These are phyloP conservation scores for Aelia acuminata DNA, from an alignment of 2,888 invertebrate genomes.

Conservation along the genomic window DNA sequence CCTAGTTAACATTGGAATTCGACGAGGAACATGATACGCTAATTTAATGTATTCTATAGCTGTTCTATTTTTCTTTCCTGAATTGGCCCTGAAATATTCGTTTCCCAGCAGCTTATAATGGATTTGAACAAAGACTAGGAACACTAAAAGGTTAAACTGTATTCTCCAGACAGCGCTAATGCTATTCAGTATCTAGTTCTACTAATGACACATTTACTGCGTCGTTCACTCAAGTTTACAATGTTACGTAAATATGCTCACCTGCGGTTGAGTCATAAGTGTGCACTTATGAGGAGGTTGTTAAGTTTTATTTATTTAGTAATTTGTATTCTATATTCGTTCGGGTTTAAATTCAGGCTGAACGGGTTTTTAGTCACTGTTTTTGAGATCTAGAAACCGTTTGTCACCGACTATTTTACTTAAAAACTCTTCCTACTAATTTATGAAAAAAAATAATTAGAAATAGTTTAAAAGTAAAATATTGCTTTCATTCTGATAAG, in stretches of 20 bases:
- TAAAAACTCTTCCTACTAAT: too few relatives aligned
- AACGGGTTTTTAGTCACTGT: too few relatives aligned
- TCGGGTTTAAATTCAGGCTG: too few relatives aligned
- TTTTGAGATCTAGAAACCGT: too few relatives aligned
- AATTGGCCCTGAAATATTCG: not conserved
- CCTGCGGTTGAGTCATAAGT: not conserved
- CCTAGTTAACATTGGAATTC: too few relatives aligned
- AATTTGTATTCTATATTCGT: too few relatives aligned
- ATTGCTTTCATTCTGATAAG: too few relatives aligned
- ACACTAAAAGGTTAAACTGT: not conserved
- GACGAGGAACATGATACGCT: not conserved
- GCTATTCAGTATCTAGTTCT: not conserved
- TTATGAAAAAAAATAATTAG: too few relatives aligned
- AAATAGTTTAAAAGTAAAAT: too few relatives aligned
- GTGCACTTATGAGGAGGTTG: not conserved
- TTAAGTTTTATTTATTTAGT: not conserved
- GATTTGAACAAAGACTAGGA: not conserved
- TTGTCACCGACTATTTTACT: too few relatives aligned
- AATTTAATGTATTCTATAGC: not conserved
- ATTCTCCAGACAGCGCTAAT: not conserved
- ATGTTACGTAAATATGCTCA: not conserved
- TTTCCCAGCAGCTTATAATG: not conserved
- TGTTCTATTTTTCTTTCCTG: not conserved
- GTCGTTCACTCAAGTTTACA: not conserved
- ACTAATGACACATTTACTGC: not conserved